Evolutionary conservation across 92 coral and sea anemone genomes (phyloP).

Genomic region (Parazoanthus darwini): DNA sequence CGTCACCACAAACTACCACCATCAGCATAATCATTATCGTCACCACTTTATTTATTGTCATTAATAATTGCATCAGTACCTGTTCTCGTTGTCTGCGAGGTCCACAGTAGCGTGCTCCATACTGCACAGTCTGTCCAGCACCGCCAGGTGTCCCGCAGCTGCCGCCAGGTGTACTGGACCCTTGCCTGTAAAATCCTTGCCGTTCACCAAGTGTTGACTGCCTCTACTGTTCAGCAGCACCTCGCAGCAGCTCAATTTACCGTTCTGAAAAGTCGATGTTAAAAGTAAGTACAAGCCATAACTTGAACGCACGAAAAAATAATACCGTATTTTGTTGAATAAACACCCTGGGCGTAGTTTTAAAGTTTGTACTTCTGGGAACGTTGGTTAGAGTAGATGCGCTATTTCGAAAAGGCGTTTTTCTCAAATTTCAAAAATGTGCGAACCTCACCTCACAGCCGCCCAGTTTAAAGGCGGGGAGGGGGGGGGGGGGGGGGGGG

Average conservation of each 20-base stretch:
- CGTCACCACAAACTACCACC: background rate
- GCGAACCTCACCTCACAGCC: too few species aligned
- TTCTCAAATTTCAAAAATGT: too few species aligned
- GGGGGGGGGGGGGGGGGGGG: too few species aligned
- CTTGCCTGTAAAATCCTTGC: conserved; percentile 85
- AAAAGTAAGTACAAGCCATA: background rate
- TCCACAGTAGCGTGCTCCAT: conserved; percentile 61
- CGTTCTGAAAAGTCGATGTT: conserved; percentile 56
- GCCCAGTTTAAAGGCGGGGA: too few species aligned
- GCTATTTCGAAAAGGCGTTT: too few species aligned
- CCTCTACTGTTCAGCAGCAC: conserved; percentile 56
- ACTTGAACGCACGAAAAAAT: background rate
- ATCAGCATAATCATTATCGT: background rate
- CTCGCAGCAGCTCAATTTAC: conserved; percentile 68
- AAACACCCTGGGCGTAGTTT: too few species aligned
- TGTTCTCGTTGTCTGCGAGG: conserved; percentile 63
- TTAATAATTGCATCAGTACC: conserved; percentile 26
- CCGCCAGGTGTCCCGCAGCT: conserved; percentile 72
- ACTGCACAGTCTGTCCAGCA: conserved; percentile 62
- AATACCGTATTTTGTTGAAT: too few species aligned
- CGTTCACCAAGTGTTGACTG: conserved; percentile 80
- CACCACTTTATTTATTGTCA: background rate
- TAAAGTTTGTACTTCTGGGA: too few species aligned
- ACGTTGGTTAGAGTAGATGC: too few species aligned
- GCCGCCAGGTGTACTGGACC: conserved; percentile 85